Evolutionary conservation across 92 coral and sea anemone species (phyloP).

Genomic region (Metridium senile): DNA sequence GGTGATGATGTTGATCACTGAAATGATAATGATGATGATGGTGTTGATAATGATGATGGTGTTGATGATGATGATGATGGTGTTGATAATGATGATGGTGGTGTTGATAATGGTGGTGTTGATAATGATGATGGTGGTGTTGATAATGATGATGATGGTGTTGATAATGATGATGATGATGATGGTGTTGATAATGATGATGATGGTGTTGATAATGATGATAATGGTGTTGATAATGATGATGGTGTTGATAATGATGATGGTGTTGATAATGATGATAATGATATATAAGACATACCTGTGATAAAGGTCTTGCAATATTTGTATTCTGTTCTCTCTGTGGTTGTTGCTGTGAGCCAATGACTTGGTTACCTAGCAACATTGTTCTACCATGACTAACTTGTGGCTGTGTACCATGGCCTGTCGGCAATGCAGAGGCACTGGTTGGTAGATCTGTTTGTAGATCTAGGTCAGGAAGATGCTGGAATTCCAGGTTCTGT

Average conservation of each 20-base stretch:
- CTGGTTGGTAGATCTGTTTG: slow-evolving; percentile 60
- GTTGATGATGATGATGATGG: neutral
- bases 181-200: neutral
- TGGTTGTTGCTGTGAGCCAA: slow-evolving; percentile 40
- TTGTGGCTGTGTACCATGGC: slow-evolving; percentile 34
- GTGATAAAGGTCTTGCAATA: slow-evolving; percentile 53
- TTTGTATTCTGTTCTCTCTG: slow-evolving; percentile 55
- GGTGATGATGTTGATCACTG: neutral
- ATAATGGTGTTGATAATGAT: neutral
- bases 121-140: neutral
- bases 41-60: neutral
- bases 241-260: neutral
- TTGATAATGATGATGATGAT: neutral
- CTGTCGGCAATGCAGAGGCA: slow-evolving; percentile 31
- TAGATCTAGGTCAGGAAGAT: slow-evolving; percentile 74
- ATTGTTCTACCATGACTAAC: slow-evolving; percentile 51
- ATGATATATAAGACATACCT: slow-evolving; percentile 30
- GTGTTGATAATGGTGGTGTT: neutral
- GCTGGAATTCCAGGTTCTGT: slow-evolving; percentile 86
- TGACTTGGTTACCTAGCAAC: slow-evolving; percentile 47
- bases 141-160: neutral
- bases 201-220: neutral
- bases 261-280: neutral
- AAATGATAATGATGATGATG: neutral
- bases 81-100: neutral